Evolutionary conservation across 2,113 vertebrate species (phyloP), one percentile per base, ranked within the genome.

Genomic region (Chaetorhynchus papuensis): DNA sequence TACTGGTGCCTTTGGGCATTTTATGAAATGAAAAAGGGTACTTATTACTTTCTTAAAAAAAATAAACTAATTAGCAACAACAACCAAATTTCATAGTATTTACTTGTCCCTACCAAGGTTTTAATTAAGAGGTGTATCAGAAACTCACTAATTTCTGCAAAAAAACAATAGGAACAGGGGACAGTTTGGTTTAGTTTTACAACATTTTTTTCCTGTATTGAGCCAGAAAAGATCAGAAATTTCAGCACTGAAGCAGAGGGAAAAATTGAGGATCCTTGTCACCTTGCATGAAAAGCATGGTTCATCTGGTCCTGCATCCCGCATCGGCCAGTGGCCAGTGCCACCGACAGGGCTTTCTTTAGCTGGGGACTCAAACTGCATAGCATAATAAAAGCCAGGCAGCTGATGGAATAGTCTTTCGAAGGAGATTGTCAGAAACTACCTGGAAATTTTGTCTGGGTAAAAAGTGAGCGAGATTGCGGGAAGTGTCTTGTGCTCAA

Each of bases 401-500:
- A 94, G 47, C 17, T 93, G 85, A 90, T 60, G 24, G 52, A 92
- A 83, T 21, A 71, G 64, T 20, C 47, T 90, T 95, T 89, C 60
- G 66, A 88, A 83, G 14, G 30, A 94, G 64, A 39, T 75, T 93
- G 79, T 93, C 90, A 94, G 85, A 86, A 57, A 94, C 21, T 80
- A 80, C 89, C 64, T 85, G 54, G 50, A 94, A 95, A 93, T 94
- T 94, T 95, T 88, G 28, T 56, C 52, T 37, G 35, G 20, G 11
- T 56, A 47, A 85, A 80, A 56, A 83, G 47, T 41, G 52, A 81
- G 19, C 1, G 3, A 78, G 68, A 77, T 27, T 26, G 49, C 2
- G 0, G 41, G 42, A 78, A 50, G 30, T 75, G 70, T 57, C 56
- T 89, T 65, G 7, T 31, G 42, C 18, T 93, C 68, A 56, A 83